These are phyloP conservation scores for Agelastica alni DNA, from an alignment of 2,888 invertebrate genomes.

Conservation along the genomic window DNA sequence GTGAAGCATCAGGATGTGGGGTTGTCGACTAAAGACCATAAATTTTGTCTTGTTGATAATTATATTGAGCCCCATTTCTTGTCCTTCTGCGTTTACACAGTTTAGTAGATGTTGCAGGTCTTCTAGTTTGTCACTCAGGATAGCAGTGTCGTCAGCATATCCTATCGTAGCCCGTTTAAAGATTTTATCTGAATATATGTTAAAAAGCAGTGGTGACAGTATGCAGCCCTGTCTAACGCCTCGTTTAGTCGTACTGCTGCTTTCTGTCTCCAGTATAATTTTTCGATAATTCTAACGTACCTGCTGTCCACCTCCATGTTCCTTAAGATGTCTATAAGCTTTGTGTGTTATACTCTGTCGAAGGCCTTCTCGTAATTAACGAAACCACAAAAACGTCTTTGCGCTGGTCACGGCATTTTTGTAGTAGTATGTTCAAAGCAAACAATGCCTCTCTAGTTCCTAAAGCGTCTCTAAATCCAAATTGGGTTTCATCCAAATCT, in stretches of 20 bases:
- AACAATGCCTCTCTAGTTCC: constrained; percentile 1
- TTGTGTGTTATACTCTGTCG: not conserved
- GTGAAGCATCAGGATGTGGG: too few species aligned
- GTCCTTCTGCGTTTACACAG: constrained; percentile 4
- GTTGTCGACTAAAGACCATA: too few species aligned
- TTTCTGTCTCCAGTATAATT: constrained; percentile 19
- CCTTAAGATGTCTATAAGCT: constrained; percentile 7
- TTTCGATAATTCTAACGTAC: constrained; percentile 5
- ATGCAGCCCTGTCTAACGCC: constrained; percentile 10
- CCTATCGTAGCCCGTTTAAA: not conserved
- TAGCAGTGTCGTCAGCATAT: too few species aligned
- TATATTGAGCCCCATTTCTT: not conserved
- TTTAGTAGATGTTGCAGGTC: too few species aligned
- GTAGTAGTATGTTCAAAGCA: not conserved
- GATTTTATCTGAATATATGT: constrained; percentile 13
- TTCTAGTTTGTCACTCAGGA: not conserved
- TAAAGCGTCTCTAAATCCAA: too few species aligned
- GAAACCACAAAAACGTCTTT: not conserved
- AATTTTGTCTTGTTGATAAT: too few species aligned
- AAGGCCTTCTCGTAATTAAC: constrained; percentile 9
- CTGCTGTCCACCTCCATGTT: constrained; percentile 8
- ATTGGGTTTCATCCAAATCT: too few species aligned
- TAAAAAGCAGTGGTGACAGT: constrained; percentile 7
- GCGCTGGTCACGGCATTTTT: constrained; percentile 3
- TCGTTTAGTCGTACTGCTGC: constrained; percentile 5